Evolutionary conservation across 1,140 invertebrate species (phyloP).

Genomic region (Drosophila insularis): DNA sequence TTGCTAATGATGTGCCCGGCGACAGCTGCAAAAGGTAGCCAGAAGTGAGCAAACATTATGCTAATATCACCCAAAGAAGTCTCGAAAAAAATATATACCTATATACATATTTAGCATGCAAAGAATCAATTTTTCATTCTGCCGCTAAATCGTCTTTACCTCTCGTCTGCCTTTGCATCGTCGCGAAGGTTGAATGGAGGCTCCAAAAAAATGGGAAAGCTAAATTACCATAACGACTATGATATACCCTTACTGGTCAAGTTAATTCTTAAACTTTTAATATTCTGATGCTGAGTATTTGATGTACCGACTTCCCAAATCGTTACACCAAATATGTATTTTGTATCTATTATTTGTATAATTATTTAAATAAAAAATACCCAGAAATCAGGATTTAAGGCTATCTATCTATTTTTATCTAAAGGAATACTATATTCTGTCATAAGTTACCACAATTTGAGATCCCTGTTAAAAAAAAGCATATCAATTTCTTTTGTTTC

Average conservation of each 20-base stretch:
- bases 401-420: too few relatives aligned
- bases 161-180: not conserved
- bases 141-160: conserved; percentile 62
- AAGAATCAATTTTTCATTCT: conserved; percentile 81
- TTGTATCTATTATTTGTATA: too few relatives aligned
- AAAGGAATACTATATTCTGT: too few relatives aligned
- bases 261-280: too few relatives aligned
- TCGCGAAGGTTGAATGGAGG: conserved; percentile 12
- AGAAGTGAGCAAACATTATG: conserved; percentile 78
- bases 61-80: conserved; percentile 59
- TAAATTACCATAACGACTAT: not conserved
- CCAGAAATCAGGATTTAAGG: too few relatives aligned
- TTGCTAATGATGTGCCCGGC: conserved; percentile 72
- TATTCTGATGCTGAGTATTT: too few relatives aligned
- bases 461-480: not conserved
- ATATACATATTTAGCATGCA: conserved; percentile 64
- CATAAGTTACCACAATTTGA: not conserved
- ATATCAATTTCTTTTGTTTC: not conserved
- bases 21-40: conserved; percentile 71
- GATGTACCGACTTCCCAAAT: too few relatives aligned
- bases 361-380: too few relatives aligned
- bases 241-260: not conserved
- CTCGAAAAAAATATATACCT: conserved; percentile 15
- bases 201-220: not conserved
- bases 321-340: too few relatives aligned